These are phyloP conservation scores for Montipora cactus DNA, from an alignment of 64 coral and sea anemone genomes.

Conservation along the genomic window DNA sequence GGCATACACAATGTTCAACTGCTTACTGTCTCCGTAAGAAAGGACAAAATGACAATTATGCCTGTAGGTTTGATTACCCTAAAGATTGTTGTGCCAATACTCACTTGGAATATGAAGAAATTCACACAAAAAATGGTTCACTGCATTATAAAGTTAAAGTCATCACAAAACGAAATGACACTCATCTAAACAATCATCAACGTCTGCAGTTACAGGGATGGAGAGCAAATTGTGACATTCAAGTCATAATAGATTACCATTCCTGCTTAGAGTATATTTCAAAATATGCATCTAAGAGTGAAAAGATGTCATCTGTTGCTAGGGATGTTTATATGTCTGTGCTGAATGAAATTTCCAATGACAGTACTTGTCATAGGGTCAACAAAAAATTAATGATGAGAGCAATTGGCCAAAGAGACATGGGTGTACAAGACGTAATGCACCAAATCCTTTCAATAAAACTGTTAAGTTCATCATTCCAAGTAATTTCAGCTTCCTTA, in stretches of 20 bases:
- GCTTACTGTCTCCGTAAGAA: constrained; percentile 14
- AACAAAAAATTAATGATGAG: constrained; percentile 55
- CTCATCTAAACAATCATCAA: constrained; percentile 63
- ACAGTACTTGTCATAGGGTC: neutral
- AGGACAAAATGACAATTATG: neutral
- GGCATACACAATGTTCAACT: constrained; percentile 46
- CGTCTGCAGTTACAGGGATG: constrained; percentile 31
- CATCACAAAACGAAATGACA: constrained; percentile 67
- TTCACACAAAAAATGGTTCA: constrained; percentile 50
- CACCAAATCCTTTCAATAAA: constrained; percentile 40
- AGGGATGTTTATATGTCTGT: constrained; percentile 49
- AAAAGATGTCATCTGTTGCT: constrained; percentile 46
- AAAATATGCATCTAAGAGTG: constrained; percentile 42
- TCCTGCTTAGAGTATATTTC: constrained; percentile 40
- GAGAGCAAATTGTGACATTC: constrained; percentile 70
- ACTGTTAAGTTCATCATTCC: constrained; percentile 41
- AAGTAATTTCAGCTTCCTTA: constrained; percentile 20
- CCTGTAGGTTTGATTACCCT: constrained; percentile 64
- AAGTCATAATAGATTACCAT: constrained; percentile 56
- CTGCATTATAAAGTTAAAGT: constrained; percentile 67
- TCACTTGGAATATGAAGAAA: constrained; percentile 45
- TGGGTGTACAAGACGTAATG: constrained; percentile 61
- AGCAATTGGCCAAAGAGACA: constrained; percentile 54
- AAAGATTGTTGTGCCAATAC: constrained; percentile 47
- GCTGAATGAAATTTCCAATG: neutral